Evolutionary conservation across 2,113 vertebrate species (phyloP), one percentile per base, ranked within the genome.

Genomic region (Dendrocopos noguchii): DNA sequence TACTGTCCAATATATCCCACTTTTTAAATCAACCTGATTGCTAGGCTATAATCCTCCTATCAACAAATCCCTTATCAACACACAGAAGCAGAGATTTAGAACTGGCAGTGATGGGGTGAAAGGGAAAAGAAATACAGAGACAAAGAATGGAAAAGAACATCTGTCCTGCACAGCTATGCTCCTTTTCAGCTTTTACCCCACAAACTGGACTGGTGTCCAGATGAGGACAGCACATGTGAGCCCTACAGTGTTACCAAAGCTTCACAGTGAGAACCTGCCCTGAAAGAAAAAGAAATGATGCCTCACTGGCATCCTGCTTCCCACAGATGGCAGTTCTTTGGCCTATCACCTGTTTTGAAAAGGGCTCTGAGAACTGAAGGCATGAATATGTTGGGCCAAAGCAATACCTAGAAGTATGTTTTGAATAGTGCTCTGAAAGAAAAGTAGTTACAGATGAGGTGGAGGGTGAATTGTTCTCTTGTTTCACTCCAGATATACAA

Each of bases 1-100:
- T 87, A 73, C 59, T 90, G 42, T 71, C 72, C 61, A 83, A 80
- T 85, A 83, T 88, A 95, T 82, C 42, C 53, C 39, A 84, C n/a
- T 93, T 80, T 94, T 91, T 33, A 88, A 91, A 66, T 88, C 55
- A 89, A 84, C 50, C 57, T 83, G 78, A 84, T 76, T 73, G 75
- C 67, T 76, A 42, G 47, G n/a, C 31, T 87, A n/a, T 84, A 88
- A 88, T 93, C 88, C 34, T 21, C 7, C 93, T 91, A 89, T 91
- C 90, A 80, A 79, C 75, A 88, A 88, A 93, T 87, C 39, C 84
- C 42, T 94, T 85, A 52, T 72, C 72, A 74, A 56, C 75, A 73
- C 52, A 52, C 89, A 79, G 80, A 75, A 88, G 60, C 52, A 86
- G 79, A 90, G 56, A 55, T 88, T 80, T 91, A 53, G 80, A 91